Evolutionary conservation across 2,888 invertebrate genomes (phyloP).

Genomic region (Lepeophtheirus nordmannii): DNA sequence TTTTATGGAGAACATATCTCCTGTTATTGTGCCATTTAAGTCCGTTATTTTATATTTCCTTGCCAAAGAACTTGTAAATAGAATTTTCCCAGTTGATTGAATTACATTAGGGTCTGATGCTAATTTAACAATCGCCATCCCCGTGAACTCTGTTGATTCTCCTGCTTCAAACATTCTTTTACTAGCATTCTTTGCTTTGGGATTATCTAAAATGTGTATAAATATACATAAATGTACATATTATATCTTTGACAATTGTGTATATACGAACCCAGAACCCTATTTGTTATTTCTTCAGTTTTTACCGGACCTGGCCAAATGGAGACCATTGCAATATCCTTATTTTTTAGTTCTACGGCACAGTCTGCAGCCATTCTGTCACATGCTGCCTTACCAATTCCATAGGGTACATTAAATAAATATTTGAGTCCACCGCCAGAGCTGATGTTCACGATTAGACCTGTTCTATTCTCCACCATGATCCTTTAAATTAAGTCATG

Average conservation of each 20-base stretch:
- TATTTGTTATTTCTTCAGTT: slow-evolving; percentile 3
- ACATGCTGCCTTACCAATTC: slow-evolving; percentile 22
- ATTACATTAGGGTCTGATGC: slow-evolving; percentile 11
- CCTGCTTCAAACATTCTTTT: slow-evolving; percentile 9
- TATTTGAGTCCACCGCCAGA: slow-evolving; percentile 18
- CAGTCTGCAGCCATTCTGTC: slow-evolving; percentile 25
- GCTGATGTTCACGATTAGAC: slow-evolving; percentile 22
- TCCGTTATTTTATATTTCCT: slow-evolving; percentile 21
- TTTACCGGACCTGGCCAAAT: slow-evolving; percentile 25
- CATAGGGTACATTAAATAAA: slow-evolving; percentile 22
- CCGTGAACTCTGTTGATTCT: slow-evolving; percentile 23
- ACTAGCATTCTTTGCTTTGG: not conserved
- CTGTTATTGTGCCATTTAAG: slow-evolving; percentile 9
- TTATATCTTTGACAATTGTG: not conserved
- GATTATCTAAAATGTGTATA: not conserved
- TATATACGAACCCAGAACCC: not conserved
- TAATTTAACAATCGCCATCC: slow-evolving; percentile 10
- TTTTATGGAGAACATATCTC: slow-evolving; percentile 4
- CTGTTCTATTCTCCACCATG: slow-evolving; percentile 20
- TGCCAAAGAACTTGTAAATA: slow-evolving; percentile 11
- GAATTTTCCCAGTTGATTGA: slow-evolving; percentile 13
- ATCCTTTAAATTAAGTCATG: not conserved
- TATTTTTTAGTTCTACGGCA: slow-evolving; percentile 20
- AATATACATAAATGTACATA: not conserved
- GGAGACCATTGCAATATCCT: slow-evolving; percentile 19